These are phyloP conservation scores for Ferdinandea cuprea DNA, from an alignment of 2,888 invertebrate genomes.

Conservation along the genomic window DNA sequence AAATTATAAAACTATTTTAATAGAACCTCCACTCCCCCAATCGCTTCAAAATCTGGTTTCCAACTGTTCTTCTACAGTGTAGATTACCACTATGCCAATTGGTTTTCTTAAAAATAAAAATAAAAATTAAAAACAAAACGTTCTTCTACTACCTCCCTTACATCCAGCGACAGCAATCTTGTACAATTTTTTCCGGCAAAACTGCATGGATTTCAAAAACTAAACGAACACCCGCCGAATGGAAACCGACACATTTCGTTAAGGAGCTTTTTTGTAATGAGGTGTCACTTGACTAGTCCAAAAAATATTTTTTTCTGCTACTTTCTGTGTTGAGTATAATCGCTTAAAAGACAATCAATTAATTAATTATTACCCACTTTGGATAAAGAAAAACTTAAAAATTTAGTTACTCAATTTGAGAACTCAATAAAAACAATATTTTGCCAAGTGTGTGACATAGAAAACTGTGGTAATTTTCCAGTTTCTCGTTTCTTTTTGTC, in stretches of 20 bases:
- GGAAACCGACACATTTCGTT: slow-evolving; percentile 67
- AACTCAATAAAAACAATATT: background rate
- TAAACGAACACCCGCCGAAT: slow-evolving; percentile 64
- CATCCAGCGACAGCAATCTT: slow-evolving; percentile 34
- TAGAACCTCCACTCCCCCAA: too few species aligned
- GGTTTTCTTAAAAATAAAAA: too few species aligned
- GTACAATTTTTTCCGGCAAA: slow-evolving; percentile 44
- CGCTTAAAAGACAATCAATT: slow-evolving; percentile 17
- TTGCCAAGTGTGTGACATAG: slow-evolving; percentile 38
- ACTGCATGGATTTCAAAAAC: slow-evolving; percentile 59
- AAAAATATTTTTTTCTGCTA: slow-evolving; percentile 62
- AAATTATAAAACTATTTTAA: too few species aligned
- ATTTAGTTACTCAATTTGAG: slow-evolving; percentile 12
- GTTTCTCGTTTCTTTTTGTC: slow-evolving; percentile 55
- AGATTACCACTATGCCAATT: background rate
- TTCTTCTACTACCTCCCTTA: slow-evolving; percentile 16
- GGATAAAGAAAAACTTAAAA: slow-evolving; percentile 8
- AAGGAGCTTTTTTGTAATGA: slow-evolving; percentile 74
- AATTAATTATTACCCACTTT: slow-evolving; percentile 36
- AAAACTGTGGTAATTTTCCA: slow-evolving; percentile 65
- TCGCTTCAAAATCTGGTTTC: too few species aligned
- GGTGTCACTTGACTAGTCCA: slow-evolving; percentile 74
- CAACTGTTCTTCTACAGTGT: too few species aligned
- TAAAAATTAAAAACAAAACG: background rate
- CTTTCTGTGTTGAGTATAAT: slow-evolving; percentile 67